A percentile compares a stretch with the other conserved stretches of the same genome.
These are phyloP conservation scores for Brachionus sp. DNA, from an alignment of 1,140 invertebrate genomes.

Conservation along the genomic window DNA sequence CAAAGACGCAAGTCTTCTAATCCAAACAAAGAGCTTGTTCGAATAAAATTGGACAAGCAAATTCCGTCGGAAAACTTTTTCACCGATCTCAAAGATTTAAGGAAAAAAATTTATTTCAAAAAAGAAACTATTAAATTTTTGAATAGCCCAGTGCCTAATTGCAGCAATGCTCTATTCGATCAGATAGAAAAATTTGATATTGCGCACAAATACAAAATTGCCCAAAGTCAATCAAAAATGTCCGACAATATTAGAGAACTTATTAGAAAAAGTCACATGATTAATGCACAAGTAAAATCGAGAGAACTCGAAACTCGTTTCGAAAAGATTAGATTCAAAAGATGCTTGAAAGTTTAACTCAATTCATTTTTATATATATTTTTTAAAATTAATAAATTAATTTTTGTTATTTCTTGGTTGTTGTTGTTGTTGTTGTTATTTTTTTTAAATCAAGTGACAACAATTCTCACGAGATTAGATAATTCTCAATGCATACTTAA, in stretches of 20 bases:
- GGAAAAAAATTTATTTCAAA: neutral
- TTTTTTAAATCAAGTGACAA: neutral
- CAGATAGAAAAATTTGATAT: conserved; percentile 28
- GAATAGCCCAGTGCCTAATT: neutral
- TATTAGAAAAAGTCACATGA: neutral
- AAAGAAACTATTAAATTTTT: neutral
- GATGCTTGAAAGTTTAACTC: neutral
- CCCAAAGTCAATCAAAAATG: neutral
- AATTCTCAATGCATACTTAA: neutral
- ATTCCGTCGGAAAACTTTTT: conserved; percentile 4
- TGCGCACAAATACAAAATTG: neutral
- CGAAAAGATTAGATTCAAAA: conserved; percentile 29
- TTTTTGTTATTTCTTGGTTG: neutral
- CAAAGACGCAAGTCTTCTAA: neutral
- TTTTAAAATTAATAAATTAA: neutral
- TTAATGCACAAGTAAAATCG: neutral
- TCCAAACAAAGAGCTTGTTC: neutral
- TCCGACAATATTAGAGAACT: neutral
- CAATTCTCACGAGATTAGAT: neutral
- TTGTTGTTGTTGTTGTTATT: neutral
- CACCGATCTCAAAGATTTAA: neutral
- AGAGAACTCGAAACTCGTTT: neutral
- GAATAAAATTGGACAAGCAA: neutral
- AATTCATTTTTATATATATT: neutral
- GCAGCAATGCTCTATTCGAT: neutral